phyloP scores from a whole-genome alignment of 2,888 invertebrate genomes.

The Holacanthella duospinosa region DNA sequence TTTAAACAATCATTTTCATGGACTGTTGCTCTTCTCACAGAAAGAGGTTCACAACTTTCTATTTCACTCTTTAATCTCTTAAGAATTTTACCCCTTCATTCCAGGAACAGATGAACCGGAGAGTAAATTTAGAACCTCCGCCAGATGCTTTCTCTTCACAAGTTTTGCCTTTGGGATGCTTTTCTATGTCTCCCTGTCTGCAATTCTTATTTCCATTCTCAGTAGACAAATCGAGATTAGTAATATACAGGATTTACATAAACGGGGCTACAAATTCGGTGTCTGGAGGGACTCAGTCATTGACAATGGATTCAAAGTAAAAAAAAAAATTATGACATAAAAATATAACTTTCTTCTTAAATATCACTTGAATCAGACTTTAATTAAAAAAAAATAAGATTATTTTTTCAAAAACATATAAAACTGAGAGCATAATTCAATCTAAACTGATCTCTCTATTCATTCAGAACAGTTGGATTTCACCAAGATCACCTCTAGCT shows the following conservation, averaged over 20 bases:
- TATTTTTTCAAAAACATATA: background rate
- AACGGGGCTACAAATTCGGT: background rate
- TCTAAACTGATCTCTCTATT: background rate
- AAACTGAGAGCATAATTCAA: background rate
- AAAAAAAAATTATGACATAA: too few relatives aligned
- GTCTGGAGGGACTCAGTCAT: background rate
- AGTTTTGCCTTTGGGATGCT: background rate
- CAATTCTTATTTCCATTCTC: background rate
- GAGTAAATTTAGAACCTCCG: background rate
- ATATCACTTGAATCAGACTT: background rate
- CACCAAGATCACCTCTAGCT: background rate
- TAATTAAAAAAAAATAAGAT: background rate
- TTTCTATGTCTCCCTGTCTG: background rate
- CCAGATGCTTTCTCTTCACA: background rate
- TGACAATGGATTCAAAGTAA: background rate
- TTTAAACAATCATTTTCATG: background rate
- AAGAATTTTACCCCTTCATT: background rate
- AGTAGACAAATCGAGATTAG: background rate
- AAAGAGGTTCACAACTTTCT: too few relatives aligned
- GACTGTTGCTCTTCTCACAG: background rate
- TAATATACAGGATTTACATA: background rate
- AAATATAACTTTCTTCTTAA: background rate
- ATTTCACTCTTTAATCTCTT: too few relatives aligned
- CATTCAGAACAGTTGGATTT: too few relatives aligned
- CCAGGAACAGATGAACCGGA: background rate